Evolutionary conservation across 2,888 invertebrate species (phyloP).

Genomic region (Xanthia icteritia): DNA sequence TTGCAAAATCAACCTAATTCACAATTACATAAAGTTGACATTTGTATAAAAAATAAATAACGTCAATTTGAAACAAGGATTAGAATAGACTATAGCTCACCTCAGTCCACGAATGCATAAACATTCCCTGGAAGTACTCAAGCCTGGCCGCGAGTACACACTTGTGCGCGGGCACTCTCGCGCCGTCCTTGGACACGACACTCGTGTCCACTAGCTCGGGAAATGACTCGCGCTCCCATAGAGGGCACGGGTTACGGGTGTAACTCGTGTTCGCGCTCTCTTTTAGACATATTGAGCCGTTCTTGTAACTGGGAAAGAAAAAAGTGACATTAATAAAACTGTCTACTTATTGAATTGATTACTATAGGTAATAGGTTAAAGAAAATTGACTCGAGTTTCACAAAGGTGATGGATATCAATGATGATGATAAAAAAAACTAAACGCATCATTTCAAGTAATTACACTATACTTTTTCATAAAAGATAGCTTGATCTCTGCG

Average conservation of each 20-base stretch:
- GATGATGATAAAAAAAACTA: no score
- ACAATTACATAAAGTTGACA: neutral
- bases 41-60: neutral
- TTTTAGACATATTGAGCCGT: constrained; percentile 81
- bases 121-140: constrained; percentile 97
- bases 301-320: constrained; percentile 78
- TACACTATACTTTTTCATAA: no score
- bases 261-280: constrained; percentile 80
- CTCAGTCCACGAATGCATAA: constrained; percentile 94
- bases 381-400: no score
- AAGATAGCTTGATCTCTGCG: no score
- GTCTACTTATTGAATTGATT: no score
- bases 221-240: constrained; percentile 86
- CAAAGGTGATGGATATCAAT: no score
- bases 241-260: constrained; percentile 63
- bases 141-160: constrained; percentile 94
- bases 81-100: constrained; percentile 74
- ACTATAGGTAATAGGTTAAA: no score
- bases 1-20: neutral
- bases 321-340: neutral
- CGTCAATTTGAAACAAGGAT: neutral
- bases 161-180: constrained; percentile 92
- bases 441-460: no score
- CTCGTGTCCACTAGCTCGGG: constrained; percentile 91
- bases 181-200: constrained; percentile 89